Evolutionary conservation across 2,797 vertebrate species (phyloP), one percentile per base, ranked within the genome.

Genomic region (Uromys caudimaculatus): DNA sequence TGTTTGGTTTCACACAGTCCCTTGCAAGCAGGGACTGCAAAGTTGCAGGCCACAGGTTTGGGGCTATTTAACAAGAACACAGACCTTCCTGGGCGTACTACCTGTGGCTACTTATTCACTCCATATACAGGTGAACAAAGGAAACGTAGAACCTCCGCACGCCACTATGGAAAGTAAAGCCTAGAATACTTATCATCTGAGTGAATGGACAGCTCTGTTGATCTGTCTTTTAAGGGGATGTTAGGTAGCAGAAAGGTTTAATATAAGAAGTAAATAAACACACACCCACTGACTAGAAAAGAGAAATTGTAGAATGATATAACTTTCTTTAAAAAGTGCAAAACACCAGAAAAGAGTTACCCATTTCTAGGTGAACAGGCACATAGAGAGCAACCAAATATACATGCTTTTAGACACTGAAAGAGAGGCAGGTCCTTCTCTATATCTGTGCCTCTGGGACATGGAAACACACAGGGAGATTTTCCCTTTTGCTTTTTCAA

Each of bases 1-100:
- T 67, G 2, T 77, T 96, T 92, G 11, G n/a, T 85, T 97, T 92
- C 92, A 29, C 54, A 16, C 81, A 13, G 85, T 82, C 73, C 38
- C 73, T 95, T 96, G 38, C n/a, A 58, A 81, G 64, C 16, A 38
- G 58, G 41, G 23, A 52, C 32, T 41, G 23, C 41, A 69, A 67
- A 82, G 44, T 64, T 82, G 1, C 1, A 75, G 47, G 24, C 56
- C 38, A 91, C 75, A 41, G 85, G 52, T 64, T 82, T 93, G 58
- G 56, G 21, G 58, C 35, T 7, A 41, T 75, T 93, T 47, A 62
- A 32, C 0, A 38, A 76, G 52, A 93, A 52, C 16, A 38, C 7
- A 29, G 29, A 24, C 35, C 50, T 10, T 1, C 32, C 67, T 23
- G 54, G 67, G 12, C 13, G 1, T 44, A 7, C 54, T 75, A 38